Evolutionary conservation across 2,113 vertebrate genomes (phyloP).

Genomic region (Oreotrochilus melanogaster): DNA sequence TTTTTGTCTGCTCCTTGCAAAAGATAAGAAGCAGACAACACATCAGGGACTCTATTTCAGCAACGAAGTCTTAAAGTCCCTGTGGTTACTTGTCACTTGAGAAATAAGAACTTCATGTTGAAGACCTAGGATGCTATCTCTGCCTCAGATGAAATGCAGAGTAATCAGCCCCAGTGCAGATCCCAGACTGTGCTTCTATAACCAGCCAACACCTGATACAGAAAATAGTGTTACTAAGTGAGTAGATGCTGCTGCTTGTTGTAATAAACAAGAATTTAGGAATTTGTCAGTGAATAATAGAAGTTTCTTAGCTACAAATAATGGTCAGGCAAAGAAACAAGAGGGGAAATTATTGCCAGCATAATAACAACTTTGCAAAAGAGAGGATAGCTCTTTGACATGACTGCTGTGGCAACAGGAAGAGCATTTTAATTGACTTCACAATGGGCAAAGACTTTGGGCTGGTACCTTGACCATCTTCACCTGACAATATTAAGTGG

Average conservation of each 20-base stretch:
- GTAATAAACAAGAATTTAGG: background rate
- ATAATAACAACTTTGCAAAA: background rate
- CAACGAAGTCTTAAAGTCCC: background rate
- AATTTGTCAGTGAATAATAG: background rate
- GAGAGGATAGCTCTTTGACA: background rate
- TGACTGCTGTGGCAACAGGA: background rate
- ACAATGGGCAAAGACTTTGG: background rate
- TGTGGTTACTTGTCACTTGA: background rate
- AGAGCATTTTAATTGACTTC: background rate
- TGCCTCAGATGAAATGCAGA: background rate
- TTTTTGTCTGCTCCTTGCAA: background rate
- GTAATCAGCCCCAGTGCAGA: background rate
- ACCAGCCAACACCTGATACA: background rate
- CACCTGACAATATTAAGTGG: background rate
- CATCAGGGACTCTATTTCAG: background rate
- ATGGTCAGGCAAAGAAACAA: background rate
- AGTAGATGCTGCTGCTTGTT: background rate
- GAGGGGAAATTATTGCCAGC: background rate
- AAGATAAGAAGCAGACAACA: background rate
- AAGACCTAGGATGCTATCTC: background rate
- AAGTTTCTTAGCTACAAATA: background rate
- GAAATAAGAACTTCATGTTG: background rate
- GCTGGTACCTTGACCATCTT: background rate
- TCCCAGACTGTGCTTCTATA: background rate
- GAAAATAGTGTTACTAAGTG: background rate